Base-by-base conservation (phyloP, 2,888 invertebrate species). In the Latheticus oryzae region DNA sequence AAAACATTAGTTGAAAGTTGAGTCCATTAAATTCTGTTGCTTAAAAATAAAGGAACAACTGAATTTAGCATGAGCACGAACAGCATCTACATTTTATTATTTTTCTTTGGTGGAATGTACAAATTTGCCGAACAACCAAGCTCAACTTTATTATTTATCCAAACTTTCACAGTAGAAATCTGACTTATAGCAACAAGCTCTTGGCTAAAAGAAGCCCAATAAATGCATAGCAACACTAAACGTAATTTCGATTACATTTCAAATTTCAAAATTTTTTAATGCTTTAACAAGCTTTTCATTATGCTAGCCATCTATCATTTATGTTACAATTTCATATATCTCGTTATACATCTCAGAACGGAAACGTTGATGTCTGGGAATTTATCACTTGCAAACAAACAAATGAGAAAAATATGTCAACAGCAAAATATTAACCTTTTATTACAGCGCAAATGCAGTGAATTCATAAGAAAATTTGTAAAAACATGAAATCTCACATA, bases 1-100 rank as follows among this genome's bases (percentile, higher is more conserved):
- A 17, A 35, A 32, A 12, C 52, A 40, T 52, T 42, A 52, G 42
- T 23, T 30, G 12, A 33, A 42, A 32, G 32, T 52, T 52, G 42
- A 21, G 42, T 9, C 40, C 28, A 40, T 40, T 40, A 16, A 13
- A 21, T 40, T 40, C 38, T n/a, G 23, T 40, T 40, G 19, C 37
- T 37, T 13, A 4, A 19, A 19, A 35, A 35, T 35, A 16, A 35
- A 35, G 35, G 17, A 35, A 35, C 35, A 17, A 16, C 3, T 9
- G 1, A 17, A 15, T 1, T 9, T 17, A 8, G 35, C 17, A 17
- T 19, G 8, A 17, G 16, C 32, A 32, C 7, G 8, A 26, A 26
- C 5, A 21, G 3, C 21, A 26, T 7, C 26, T 2, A 30, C 3
- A 12, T 8, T 4, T 9, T 30, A 12, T 5, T 26, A 30, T 30